Percentiles rank a stretch among this genome's conserved stretches.
These are phyloP conservation scores for Micromys minutus DNA, from an alignment of 2,113 vertebrate genomes.

Conservation along the genomic window DNA sequence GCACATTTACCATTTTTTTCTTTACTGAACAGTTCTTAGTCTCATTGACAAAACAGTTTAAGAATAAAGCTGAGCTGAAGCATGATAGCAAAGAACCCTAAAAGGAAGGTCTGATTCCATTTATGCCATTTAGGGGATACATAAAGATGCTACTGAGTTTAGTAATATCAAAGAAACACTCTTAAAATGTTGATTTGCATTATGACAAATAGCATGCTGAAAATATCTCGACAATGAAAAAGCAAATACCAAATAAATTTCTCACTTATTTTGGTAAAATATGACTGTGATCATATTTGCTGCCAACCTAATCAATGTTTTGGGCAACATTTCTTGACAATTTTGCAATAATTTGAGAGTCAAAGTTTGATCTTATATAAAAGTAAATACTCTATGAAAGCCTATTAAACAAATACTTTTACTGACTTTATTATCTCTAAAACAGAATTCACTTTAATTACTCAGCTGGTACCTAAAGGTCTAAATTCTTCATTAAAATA, in stretches of 20 bases:
- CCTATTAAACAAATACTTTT: constrained; percentile 20
- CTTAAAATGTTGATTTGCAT: neutral
- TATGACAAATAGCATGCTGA: neutral
- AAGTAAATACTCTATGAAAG: constrained; percentile 22
- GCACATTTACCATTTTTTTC: too few relatives aligned
- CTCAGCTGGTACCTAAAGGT: neutral
- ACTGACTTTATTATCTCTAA: neutral
- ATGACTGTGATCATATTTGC: neutral
- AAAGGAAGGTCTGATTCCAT: neutral
- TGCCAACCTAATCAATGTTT: neutral
- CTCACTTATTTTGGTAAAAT: neutral
- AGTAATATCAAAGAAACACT: neutral
- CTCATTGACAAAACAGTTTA: too few relatives aligned
- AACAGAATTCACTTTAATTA: constrained; percentile 45
- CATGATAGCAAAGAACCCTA: neutral
- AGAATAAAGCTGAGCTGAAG: too few relatives aligned
- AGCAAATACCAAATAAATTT: neutral
- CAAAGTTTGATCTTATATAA: neutral
- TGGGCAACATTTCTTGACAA: neutral
- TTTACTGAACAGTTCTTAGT: neutral
- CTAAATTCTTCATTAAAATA: constrained; percentile 47
- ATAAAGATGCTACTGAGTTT: neutral
- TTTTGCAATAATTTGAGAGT: constrained; percentile 15
- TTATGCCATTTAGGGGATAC: neutral
- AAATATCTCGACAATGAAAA: neutral